Evolutionary conservation across 2,797 vertebrate genomes (phyloP).

Genomic region (Poeciliopsis presidionis): DNA sequence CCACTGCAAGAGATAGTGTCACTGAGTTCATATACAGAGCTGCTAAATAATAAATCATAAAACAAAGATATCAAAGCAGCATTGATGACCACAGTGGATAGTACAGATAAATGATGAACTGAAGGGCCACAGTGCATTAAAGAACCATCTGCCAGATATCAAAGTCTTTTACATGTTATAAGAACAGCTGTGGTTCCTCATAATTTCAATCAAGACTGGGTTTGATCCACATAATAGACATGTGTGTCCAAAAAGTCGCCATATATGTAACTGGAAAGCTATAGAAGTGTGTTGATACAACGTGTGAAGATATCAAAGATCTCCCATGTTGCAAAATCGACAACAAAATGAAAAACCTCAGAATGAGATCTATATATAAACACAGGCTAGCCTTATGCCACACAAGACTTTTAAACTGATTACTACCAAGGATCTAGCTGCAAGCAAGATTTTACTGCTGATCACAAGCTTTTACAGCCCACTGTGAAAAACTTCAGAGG

Average conservation of each 20-base stretch:
- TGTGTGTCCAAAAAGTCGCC: slow-evolving; percentile 27
- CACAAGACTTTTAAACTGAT: slow-evolving; percentile 53
- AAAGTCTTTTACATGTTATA: slow-evolving; percentile 46
- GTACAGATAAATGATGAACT: slow-evolving; percentile 17
- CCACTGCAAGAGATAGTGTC: slow-evolving; percentile 27
- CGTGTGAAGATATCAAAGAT: slow-evolving; percentile 10
- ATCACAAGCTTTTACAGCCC: slow-evolving; percentile 44
- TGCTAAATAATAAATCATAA: slow-evolving; percentile 46
- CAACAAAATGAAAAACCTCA: slow-evolving; percentile 18
- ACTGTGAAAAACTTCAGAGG: slow-evolving; percentile 27
- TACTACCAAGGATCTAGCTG: slow-evolving; percentile 37
- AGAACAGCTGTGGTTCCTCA: slow-evolving; percentile 14
- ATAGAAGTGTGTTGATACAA: background rate
- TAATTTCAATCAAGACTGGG: slow-evolving; percentile 57
- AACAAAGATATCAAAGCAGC: slow-evolving; percentile 23
- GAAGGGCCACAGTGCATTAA: slow-evolving; percentile 53
- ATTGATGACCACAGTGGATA: slow-evolving; percentile 11
- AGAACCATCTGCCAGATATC: slow-evolving; percentile 60
- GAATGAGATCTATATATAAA: slow-evolving; percentile 40
- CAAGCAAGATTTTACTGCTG: slow-evolving; percentile 58
- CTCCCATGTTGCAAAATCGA: slow-evolving; percentile 19
- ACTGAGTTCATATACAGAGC: slow-evolving; percentile 20
- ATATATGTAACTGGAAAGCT: background rate
- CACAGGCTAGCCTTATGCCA: slow-evolving; percentile 17
- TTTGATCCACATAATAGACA: slow-evolving; percentile 59